These are phyloP conservation scores for Drosophila setifemur DNA, from an alignment of 1,140 invertebrate species.

Conservation along the genomic window DNA sequence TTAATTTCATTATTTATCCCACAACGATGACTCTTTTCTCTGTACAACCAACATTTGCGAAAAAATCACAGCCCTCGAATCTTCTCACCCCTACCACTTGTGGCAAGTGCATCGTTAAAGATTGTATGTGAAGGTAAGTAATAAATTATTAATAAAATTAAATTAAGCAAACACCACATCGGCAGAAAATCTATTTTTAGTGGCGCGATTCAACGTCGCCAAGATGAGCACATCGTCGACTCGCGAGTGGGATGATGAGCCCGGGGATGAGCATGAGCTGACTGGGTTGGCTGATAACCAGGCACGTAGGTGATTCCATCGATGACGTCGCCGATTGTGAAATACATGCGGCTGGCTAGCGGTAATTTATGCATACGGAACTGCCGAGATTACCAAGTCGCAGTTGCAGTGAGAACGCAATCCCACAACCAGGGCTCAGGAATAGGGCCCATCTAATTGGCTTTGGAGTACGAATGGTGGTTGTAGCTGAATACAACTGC, in stretches of 20 bases:
- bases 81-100: slow-evolving; percentile 15
- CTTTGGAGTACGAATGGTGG: not conserved
- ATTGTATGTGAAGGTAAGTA: slow-evolving; percentile 55
- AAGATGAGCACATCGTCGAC: slow-evolving; percentile 60
- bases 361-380: slow-evolving; percentile 58
- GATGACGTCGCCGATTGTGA: slow-evolving; percentile 49
- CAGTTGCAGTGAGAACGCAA: not conserved
- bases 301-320: slow-evolving; percentile 27
- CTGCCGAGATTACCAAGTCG: slow-evolving; percentile 3
- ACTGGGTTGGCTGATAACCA: not conserved
- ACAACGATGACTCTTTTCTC: not conserved
- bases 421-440: not conserved
- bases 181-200: slow-evolving; percentile 57
- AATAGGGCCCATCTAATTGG: slow-evolving; percentile 6
- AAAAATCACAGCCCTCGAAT: not conserved
- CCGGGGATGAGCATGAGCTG: too few relatives aligned
- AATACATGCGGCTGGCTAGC: slow-evolving; percentile 24
- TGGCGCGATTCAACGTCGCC: slow-evolving; percentile 17
- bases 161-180: slow-evolving; percentile 31
- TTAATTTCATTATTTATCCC: not conserved
- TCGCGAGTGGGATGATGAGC: slow-evolving; percentile 2
- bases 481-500: not conserved
- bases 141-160: slow-evolving; percentile 56
- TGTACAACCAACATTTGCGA: not conserved
- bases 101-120: slow-evolving; percentile 33